Base-by-base conservation (phyloP, 2,888 invertebrate species). In the Pyrrhosoma nymphula region DNA sequence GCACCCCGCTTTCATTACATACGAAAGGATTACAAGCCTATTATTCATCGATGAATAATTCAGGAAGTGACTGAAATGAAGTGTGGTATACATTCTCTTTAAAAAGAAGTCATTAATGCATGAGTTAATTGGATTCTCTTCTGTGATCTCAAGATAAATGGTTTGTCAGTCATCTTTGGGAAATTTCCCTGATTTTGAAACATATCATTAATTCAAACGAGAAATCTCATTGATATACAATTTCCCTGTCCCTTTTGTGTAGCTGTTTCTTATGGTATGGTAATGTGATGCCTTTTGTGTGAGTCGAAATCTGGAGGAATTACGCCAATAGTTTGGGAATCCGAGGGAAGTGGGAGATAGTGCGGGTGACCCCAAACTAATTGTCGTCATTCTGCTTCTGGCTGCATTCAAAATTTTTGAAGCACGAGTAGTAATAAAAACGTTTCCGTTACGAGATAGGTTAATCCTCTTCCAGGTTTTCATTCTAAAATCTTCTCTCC, bases 381-480 rank as follows among this genome's bases (percentile, higher is more conserved):
- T 82, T 82, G 30, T 82, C 35, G 82, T 82, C 82, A 82, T 82
- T 35, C 35, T 82, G 30, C 82, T n/a, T n/a, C 69, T 35, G 82
- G 82, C 35, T 82, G 30, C 82, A 35, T 82, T 35, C 82, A 82
- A 82, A 82, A 82, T 16, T 69, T 56, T 82, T 35, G 35, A 82
- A 35, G 18, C 35, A 47, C 35, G 82, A 82, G 82, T 14, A 82
- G 82, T 16, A 82, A 82, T 82, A 82, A 82, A 82, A 82, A 30
- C 82, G 82, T 35, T 82, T 82, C 82, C 82, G 82, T 82, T 82
- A 23, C 35, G 82, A 82, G 82, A 82, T 82, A 35, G 82, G 82
- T 47, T 89, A 89, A 89, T 89, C 47, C 47, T 89, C 89, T 56
- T n/a, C 89, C 89, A 89, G 89, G 47, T 47, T 89, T 56, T 89